Percentiles rank a stretch among this genome's conserved stretches.
Conservation (phyloP, 2,888 invertebrate genomes). For the Plebejus anna region DNA sequence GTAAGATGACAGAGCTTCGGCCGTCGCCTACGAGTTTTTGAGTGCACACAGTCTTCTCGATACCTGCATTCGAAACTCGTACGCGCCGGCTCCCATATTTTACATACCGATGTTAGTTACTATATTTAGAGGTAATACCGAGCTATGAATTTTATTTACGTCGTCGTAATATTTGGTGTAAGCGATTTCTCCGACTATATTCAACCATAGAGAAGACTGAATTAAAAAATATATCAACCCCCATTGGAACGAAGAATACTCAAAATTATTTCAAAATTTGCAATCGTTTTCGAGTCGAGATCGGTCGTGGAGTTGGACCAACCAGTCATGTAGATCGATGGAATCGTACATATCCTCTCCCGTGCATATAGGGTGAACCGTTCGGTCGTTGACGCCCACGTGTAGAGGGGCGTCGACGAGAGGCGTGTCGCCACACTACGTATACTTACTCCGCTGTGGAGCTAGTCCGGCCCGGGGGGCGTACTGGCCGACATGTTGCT, state of each 20-base stretch:
- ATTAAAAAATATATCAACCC: conserved; percentile 56
- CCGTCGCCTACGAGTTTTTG: conserved; percentile 28
- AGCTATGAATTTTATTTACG: conserved; percentile 57
- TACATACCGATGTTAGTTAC: conserved; percentile 77
- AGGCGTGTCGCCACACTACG: conserved; percentile 27
- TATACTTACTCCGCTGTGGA: conserved; percentile 43
- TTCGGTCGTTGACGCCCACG: conserved; percentile 9
- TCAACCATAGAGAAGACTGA: conserved; percentile 76
- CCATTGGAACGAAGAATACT: conserved; percentile 69
- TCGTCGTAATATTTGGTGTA: conserved; percentile 33
- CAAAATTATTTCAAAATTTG: conserved; percentile 63
- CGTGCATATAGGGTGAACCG: conserved; percentile 62
- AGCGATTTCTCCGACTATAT: conserved; percentile 57
- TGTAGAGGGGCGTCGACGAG: conserved; percentile 11
- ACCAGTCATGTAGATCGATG: conserved; percentile 60
- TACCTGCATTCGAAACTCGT: conserved; percentile 48
- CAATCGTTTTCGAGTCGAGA: conserved; percentile 56
- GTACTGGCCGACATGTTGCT: not conserved
- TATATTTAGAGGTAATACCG: conserved; percentile 62
- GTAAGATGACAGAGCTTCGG: conserved; percentile 48
- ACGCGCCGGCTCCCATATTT: conserved; percentile 65
- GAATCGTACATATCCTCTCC: conserved; percentile 76
- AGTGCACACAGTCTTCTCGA: conserved; percentile 36
- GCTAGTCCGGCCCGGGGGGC: conserved; percentile 49
- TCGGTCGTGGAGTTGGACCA: conserved; percentile 69